A percentile compares a stretch with the other conserved stretches of the same genome.
Conservation (phyloP, 35 echinoderm and acorn worm genomes). For the Amphiura filiformis region DNA sequence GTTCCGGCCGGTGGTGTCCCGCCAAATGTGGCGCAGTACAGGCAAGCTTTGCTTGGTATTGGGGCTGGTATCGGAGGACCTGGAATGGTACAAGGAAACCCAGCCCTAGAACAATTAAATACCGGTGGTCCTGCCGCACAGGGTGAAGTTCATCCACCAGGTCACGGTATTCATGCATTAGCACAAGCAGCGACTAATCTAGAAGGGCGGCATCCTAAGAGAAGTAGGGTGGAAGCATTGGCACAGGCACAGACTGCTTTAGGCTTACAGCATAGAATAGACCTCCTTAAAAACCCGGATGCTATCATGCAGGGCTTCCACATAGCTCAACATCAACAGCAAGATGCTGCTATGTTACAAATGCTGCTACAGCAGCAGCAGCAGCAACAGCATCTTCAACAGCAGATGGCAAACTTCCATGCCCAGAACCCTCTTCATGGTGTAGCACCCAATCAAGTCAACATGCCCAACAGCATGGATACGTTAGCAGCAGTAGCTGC, state of each 20-base stretch:
- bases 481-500: background rate
- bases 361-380: constrained; percentile 63
- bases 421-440: background rate
- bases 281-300: background rate
- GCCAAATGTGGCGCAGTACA: background rate
- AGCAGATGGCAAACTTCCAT: constrained; percentile 29
- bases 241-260: background rate
- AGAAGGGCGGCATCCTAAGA: background rate
- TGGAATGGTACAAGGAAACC: background rate
- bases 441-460: background rate
- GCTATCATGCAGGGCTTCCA: background rate
- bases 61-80: background rate
- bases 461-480: background rate
- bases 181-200: background rate
- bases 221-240: background rate
- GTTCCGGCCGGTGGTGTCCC: background rate
- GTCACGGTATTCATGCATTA: constrained; percentile 1
- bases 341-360: constrained; percentile 25
- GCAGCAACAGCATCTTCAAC: constrained; percentile 32
- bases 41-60: background rate
- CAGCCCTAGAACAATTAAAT: background rate
- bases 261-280: constrained; percentile 4
- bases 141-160: background rate
- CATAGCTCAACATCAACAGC: background rate
- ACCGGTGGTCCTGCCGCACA: background rate